phyloP scores from a whole-genome alignment of 1,140 invertebrate genomes.

The Eueides isabella region DNA sequence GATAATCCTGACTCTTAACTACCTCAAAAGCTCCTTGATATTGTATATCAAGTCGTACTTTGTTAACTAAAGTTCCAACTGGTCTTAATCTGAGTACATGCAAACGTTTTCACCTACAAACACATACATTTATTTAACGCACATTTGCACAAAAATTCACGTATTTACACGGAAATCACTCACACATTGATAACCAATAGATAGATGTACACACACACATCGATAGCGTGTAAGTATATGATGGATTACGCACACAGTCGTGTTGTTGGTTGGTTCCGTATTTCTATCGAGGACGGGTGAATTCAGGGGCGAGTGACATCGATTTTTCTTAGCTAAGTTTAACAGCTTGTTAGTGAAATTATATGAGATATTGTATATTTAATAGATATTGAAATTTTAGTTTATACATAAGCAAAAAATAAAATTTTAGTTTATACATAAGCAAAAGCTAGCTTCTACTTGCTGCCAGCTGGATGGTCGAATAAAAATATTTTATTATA shows the following conservation, averaged over 20 bases:
- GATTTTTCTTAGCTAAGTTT: constrained; percentile 15
- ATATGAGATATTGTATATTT: no score
- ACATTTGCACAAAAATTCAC: constrained; percentile 17
- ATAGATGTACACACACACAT: not conserved
- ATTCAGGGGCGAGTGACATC: constrained; percentile 23
- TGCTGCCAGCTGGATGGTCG: no score
- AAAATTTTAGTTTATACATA: no score
- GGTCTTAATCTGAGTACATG: constrained; percentile 9
- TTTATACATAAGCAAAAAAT: no score
- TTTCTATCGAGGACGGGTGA: constrained; percentile 40
- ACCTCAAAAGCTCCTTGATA: not conserved
- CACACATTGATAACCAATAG: not conserved
- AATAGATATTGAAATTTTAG: no score
- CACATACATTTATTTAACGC: constrained; percentile 20
- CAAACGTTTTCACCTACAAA: constrained; percentile 43
- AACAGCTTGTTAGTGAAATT: not conserved
- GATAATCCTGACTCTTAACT: not conserved
- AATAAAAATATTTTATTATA: no score
- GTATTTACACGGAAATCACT: constrained; percentile 15
- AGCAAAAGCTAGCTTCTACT: no score
- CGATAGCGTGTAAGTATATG: constrained; percentile 23
- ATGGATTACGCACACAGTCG: constrained; percentile 42
- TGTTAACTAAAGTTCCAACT: constrained; percentile 12
- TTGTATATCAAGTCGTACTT: constrained; percentile 15
- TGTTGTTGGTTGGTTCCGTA: constrained; percentile 39